Conservation (phyloP, 2,888 invertebrate genomes). For the Saturnia pavonia region DNA sequence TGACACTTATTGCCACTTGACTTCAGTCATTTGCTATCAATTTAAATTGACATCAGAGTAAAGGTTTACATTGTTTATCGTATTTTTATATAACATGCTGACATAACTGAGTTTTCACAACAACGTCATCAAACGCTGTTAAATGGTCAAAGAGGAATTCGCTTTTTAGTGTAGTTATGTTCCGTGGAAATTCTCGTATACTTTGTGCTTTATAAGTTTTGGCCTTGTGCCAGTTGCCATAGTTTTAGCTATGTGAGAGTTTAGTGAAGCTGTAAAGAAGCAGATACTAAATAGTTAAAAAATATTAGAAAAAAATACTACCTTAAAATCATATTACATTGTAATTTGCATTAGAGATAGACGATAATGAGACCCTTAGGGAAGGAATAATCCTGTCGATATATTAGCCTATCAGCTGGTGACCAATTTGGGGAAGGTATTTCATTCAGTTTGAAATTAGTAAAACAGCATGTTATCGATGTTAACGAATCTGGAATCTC, state of each 20-base stretch:
- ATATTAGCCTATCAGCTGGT: too few relatives aligned
- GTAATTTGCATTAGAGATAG: too few relatives aligned
- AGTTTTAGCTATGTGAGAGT: neutral
- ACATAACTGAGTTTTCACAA: neutral
- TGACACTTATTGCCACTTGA: conserved; percentile 38
- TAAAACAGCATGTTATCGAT: too few relatives aligned
- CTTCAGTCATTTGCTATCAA: conserved; percentile 30
- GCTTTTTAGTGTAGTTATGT: neutral
- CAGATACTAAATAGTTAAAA: neutral
- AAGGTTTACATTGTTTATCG: conserved; percentile 3
- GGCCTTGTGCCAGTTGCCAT: conserved; percentile 2
- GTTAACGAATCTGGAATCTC: too few relatives aligned
- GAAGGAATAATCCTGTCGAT: too few relatives aligned
- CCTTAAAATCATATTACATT: too few relatives aligned
- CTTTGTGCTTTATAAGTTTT: neutral
- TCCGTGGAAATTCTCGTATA: conserved; percentile 3
- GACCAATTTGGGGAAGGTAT: too few relatives aligned
- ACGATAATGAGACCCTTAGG: too few relatives aligned
- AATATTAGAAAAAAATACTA: neutral
- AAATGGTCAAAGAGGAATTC: neutral
- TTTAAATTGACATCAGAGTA: conserved; percentile 25
- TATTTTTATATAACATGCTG: neutral
- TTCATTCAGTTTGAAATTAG: too few relatives aligned
- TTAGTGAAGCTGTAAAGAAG: neutral
- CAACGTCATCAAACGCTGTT: neutral